Evolutionary conservation across 2,888 invertebrate genomes (phyloP).

Genomic region (Drosophila yooni): DNA sequence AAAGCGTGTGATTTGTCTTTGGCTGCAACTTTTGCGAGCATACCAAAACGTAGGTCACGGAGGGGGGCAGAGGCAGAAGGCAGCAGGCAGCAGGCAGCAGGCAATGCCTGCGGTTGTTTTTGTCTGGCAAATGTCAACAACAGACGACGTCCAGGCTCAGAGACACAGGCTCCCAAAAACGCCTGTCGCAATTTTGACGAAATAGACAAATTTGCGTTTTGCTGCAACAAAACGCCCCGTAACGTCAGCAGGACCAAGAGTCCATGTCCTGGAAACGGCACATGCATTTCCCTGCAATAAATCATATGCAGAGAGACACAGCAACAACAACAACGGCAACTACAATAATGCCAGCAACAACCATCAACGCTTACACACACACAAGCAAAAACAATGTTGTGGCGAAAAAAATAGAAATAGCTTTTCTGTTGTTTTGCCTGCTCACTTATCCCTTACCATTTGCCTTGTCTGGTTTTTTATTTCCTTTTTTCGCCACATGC

Average conservation of each 20-base stretch:
- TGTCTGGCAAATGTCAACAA: constrained; percentile 80
- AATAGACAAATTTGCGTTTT: constrained; percentile 84
- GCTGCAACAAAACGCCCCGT: constrained; percentile 75
- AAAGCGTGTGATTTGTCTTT: constrained; percentile 80
- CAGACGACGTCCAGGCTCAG: constrained; percentile 63
- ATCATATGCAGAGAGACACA: constrained; percentile 77
- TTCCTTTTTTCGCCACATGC: constrained; percentile 34
- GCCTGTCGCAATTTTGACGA: constrained; percentile 81
- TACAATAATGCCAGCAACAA: constrained; percentile 53
- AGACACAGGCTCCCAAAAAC: constrained; percentile 59
- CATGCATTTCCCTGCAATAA: constrained; percentile 79
- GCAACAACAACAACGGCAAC: constrained; percentile 65
- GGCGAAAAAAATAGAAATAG: constrained; percentile 61
- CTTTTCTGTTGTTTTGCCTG: constrained; percentile 63
- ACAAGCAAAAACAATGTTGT: constrained; percentile 61
- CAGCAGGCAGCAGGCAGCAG: neutral
- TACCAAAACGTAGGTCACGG: constrained; percentile 14
- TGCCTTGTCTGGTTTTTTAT: constrained; percentile 20
- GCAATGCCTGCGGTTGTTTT: constrained; percentile 54
- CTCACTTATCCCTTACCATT: constrained; percentile 28
- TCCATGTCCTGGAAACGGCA: constrained; percentile 56
- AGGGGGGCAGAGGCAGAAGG: neutral
- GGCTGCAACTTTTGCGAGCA: constrained; percentile 64
- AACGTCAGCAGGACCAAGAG: constrained; percentile 40
- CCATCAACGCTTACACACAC: constrained; percentile 40